Evolutionary conservation across 2,113 vertebrate species (phyloP).

Genomic region (Heloderma charlesbogerti): DNA sequence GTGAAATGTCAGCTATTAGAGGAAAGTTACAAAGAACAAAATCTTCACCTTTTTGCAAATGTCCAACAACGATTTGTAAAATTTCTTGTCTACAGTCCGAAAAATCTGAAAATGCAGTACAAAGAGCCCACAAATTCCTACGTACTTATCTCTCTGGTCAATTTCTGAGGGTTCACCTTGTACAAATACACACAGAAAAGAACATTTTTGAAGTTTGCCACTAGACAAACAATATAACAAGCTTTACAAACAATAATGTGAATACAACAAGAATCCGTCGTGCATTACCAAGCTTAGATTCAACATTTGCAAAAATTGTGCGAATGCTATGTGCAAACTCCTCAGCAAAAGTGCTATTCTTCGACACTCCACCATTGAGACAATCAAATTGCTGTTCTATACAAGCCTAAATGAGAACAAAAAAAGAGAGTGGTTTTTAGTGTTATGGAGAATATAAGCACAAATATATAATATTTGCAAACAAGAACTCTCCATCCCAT

Average conservation of each 20-base stretch:
- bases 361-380: constrained; percentile 88
- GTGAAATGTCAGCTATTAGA: not conserved
- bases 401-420: constrained; percentile 83
- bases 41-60: constrained; percentile 93
- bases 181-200: constrained; percentile 44
- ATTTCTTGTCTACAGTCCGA: constrained; percentile 93
- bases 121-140: constrained; percentile 91
- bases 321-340: constrained; percentile 94
- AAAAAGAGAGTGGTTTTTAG: not conserved
- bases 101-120: constrained; percentile 98
- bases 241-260: constrained; percentile 33
- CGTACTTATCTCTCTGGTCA: constrained; percentile 96
- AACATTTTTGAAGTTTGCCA: constrained; percentile 28
- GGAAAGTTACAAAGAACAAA: constrained; percentile 50
- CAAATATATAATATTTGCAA: not conserved
- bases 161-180: constrained; percentile 96
- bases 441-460: not conserved
- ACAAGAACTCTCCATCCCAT: not conserved
- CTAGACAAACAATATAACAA: constrained; percentile 30
- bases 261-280: constrained; percentile 34
- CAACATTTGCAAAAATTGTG: constrained; percentile 89
- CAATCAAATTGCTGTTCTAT: constrained; percentile 97
- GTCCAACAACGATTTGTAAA: constrained; percentile 93
- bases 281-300: constrained; percentile 92
- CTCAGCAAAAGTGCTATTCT: constrained; percentile 95